Evolutionary conservation across 2,113 vertebrate species (phyloP).

Genomic region (Corythoichthys haematopterus): DNA sequence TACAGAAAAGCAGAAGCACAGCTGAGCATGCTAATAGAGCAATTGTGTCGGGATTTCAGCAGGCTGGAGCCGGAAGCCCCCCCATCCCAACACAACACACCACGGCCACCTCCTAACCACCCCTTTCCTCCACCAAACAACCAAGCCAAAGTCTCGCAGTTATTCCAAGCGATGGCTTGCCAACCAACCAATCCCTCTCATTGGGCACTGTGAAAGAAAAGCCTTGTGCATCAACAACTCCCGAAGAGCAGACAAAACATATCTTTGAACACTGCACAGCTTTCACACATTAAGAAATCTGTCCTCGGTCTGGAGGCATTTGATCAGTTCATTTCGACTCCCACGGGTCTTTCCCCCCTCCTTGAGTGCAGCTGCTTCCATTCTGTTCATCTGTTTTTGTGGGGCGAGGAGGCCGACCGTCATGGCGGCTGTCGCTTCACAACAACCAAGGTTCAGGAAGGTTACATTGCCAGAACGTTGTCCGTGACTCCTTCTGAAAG

Average conservation of each 20-base stretch:
- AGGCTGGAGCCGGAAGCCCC: constrained; percentile 40
- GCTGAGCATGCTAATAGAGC: constrained; percentile 71
- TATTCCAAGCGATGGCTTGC: constrained; percentile 50
- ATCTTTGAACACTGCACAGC: constrained; percentile 55
- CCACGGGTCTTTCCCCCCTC: constrained; percentile 40
- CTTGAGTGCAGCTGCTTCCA: constrained; percentile 61
- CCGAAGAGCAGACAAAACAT: constrained; percentile 64
- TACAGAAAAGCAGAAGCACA: constrained; percentile 62
- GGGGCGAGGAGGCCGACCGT: constrained; percentile 42
- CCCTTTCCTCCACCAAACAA: constrained; percentile 7
- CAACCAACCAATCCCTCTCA: constrained; percentile 14
- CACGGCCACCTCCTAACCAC: constrained; percentile 23
- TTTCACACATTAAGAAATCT: constrained; percentile 71
- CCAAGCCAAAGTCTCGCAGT: constrained; percentile 32
- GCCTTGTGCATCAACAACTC: constrained; percentile 41
- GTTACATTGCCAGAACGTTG: constrained; percentile 23
- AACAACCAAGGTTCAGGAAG: constrained; percentile 37
- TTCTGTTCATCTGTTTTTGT: constrained; percentile 55
- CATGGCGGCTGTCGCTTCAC: constrained; percentile 42
- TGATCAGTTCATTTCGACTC: constrained; percentile 64
- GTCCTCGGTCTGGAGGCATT: constrained; percentile 63
- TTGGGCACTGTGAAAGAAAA: constrained; percentile 10
- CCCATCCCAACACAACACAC: constrained; percentile 7
- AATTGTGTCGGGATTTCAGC: constrained; percentile 62
- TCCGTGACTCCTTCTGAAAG: constrained; percentile 17